These are phyloP conservation scores for Theristicus caerulescens DNA, from an alignment of 2,113 vertebrate species.

Conservation along the genomic window DNA sequence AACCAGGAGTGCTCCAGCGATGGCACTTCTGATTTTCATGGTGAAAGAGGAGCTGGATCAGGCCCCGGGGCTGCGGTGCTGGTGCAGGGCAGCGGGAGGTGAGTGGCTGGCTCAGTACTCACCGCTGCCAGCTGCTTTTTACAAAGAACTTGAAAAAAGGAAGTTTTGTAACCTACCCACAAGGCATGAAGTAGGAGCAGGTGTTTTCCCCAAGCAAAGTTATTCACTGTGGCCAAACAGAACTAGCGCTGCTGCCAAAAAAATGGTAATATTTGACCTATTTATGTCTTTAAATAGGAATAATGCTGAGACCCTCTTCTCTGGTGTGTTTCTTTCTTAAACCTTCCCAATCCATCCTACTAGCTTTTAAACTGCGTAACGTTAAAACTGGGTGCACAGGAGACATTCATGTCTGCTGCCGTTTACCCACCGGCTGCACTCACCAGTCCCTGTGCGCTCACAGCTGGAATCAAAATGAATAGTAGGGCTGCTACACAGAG, in stretches of 20 bases:
- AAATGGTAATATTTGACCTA: not conserved
- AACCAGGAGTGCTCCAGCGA: not conserved
- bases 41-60: not conserved
- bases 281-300: not conserved
- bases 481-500: not conserved
- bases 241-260: not conserved
- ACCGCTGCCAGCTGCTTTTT: not conserved
- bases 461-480: not conserved
- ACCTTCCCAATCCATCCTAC: not conserved
- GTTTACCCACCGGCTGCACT: not conserved
- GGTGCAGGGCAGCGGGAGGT: not conserved
- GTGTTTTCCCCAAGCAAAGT: not conserved
- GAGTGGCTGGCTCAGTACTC: not conserved
- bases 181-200: not conserved
- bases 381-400: not conserved
- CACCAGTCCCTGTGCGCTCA: not conserved
- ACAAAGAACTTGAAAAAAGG: not conserved
- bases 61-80: not conserved
- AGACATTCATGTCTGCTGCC: not conserved
- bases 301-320: not conserved
- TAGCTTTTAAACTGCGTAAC: not conserved
- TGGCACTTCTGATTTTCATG: not conserved
- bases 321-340: not conserved
- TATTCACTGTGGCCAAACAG: not conserved
- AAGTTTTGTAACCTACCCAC: conserved; percentile 10